Percentiles rank a stretch among this genome's conserved stretches.
These are phyloP conservation scores for Caenorhabditis elegans DNA, from an alignment of 1,140 invertebrate genomes.

Conservation along the genomic window DNA sequence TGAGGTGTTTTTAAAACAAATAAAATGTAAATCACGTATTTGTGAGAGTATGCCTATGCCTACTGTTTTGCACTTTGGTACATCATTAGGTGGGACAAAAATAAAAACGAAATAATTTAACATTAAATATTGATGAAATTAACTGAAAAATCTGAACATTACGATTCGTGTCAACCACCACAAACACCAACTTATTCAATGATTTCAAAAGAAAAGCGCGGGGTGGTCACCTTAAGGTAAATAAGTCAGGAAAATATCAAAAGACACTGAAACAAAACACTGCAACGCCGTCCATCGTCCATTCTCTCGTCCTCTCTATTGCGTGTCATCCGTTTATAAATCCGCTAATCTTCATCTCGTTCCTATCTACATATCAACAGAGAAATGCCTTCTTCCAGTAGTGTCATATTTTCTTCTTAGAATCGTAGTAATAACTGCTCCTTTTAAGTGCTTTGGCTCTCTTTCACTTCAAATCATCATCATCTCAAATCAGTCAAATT, in stretches of 20 bases:
- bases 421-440: not conserved
- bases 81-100: too few relatives aligned
- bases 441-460: not conserved
- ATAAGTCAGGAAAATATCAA: not conserved
- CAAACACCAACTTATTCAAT: not conserved
- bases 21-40: too few relatives aligned
- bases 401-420: not conserved
- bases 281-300: not conserved
- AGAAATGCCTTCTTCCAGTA: not conserved
- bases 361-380: not conserved
- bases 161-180: not conserved
- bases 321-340: slow-evolving; percentile 30
- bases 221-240: not conserved
- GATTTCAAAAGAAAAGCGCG: not conserved
- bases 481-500: not conserved
- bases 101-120: too few relatives aligned
- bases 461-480: slow-evolving; percentile 9
- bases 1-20: too few relatives aligned
- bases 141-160: not conserved
- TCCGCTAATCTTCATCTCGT: slow-evolving; percentile 9
- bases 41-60: too few relatives aligned
- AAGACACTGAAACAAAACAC: not conserved
- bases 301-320: not conserved
- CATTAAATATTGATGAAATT: too few relatives aligned
- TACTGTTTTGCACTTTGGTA: too few relatives aligned